A percentile compares a stretch with the other conserved stretches of the same genome.
phyloP scores from a whole-genome alignment of 1,140 invertebrate genomes.

The Potamilus streckersoni region DNA sequence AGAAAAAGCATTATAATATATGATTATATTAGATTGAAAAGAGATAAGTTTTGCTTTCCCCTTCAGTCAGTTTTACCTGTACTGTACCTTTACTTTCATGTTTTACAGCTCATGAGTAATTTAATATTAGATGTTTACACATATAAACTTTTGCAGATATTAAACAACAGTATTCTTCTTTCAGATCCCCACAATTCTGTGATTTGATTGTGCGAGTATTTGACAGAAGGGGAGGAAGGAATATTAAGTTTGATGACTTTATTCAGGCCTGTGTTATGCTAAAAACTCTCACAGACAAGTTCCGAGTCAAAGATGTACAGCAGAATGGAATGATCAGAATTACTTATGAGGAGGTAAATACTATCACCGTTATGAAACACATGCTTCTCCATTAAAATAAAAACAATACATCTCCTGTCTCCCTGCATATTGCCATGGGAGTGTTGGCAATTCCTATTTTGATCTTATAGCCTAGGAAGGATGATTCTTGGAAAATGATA shows the following conservation, averaged over 20 bases:
- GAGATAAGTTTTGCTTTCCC: no score
- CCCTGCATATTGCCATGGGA: no score
- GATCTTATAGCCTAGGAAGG: no score
- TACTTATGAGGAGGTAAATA: conserved; percentile 64
- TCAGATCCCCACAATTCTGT: conserved; percentile 65
- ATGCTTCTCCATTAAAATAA: no score
- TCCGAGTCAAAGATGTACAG: conserved; percentile 60
- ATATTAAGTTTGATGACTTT: conserved; percentile 69
- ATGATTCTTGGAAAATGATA: no score
- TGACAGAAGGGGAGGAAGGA: conserved; percentile 53
- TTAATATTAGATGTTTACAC: background rate
- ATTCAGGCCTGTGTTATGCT: conserved; percentile 69
- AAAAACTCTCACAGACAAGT: conserved; percentile 66
- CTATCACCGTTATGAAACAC: no score
- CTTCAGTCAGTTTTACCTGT: no score
- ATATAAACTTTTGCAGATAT: background rate
- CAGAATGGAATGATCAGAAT: conserved; percentile 60
- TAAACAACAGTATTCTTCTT: conserved; percentile 24
- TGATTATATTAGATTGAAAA: no score
- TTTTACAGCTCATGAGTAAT: background rate
- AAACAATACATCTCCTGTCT: no score
- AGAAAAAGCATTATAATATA: no score
- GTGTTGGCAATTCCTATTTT: no score
- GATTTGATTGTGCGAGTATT: conserved; percentile 61
- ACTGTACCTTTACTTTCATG: no score